phyloP scores from a whole-genome alignment of 2,888 invertebrate species.

The Lampropteryx suffumata region DNA sequence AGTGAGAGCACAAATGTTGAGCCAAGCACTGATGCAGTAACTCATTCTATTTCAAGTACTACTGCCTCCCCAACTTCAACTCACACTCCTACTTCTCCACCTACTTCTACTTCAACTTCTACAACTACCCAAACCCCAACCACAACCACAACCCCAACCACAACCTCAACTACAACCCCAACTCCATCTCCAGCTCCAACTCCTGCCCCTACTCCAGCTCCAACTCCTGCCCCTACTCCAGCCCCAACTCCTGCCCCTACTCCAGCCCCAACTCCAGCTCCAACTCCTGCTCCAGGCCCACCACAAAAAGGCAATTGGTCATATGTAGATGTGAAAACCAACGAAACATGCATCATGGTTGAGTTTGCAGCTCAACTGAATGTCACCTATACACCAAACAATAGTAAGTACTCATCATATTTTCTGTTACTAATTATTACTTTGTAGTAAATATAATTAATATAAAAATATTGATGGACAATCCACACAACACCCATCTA shows the following conservation, averaged over 20 bases:
- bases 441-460: too few relatives aligned
- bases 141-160: constrained; percentile 8
- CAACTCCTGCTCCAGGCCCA: constrained; percentile 55
- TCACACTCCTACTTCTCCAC: not conserved
- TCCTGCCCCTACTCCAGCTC: constrained; percentile 36
- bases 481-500: too few relatives aligned
- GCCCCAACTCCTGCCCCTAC: constrained; percentile 63
- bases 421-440: too few relatives aligned
- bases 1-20: not conserved
- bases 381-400: constrained; percentile 74
- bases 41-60: too few relatives aligned
- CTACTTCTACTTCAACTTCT: not conserved
- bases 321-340: constrained; percentile 49
- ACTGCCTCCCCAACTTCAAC: too few relatives aligned
- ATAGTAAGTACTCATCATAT: constrained; percentile 49
- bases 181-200: constrained; percentile 25
- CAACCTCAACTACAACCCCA: constrained; percentile 39
- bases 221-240: constrained; percentile 53
- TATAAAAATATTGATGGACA: too few relatives aligned
- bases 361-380: constrained; percentile 87
- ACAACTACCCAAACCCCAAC: constrained; percentile 5
- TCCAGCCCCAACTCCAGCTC: constrained; percentile 67
- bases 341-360: constrained; percentile 85
- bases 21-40: too few relatives aligned
- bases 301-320: constrained; percentile 63